Evolutionary conservation across 30 jellyfish, hydroid and myxozoan species (phyloP).

Genomic region (Aurelia sp.): DNA sequence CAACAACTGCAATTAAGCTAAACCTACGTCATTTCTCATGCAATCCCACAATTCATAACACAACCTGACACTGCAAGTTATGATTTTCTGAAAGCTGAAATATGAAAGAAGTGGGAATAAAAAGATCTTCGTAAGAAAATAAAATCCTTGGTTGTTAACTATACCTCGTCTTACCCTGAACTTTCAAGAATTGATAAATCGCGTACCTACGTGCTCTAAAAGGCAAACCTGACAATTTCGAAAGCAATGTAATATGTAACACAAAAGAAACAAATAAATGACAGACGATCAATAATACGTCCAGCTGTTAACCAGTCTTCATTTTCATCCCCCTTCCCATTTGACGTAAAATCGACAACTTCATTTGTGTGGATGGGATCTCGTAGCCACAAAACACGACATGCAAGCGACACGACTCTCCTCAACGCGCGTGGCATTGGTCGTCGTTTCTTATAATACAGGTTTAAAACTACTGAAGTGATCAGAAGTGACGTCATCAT

Average conservation of each 20-base stretch:
- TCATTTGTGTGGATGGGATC: not conserved
- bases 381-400: slow-evolving; percentile 9
- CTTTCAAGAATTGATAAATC: too few relatives aligned
- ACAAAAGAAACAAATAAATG: not conserved
- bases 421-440: slow-evolving; percentile 28
- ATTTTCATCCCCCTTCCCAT: not conserved
- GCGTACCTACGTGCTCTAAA: too few relatives aligned
- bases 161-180: too few relatives aligned
- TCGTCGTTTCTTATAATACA: slow-evolving; percentile 16
- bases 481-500: slow-evolving; percentile 30
- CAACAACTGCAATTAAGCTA: too few relatives aligned
- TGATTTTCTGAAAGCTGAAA: too few relatives aligned
- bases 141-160: too few relatives aligned
- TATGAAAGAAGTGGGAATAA: too few relatives aligned
- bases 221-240: too few relatives aligned
- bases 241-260: not conserved
- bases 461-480: slow-evolving; percentile 8
- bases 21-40: too few relatives aligned
- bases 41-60: too few relatives aligned
- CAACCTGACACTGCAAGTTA: too few relatives aligned
- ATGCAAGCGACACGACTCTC: not conserved
- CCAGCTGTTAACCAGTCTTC: slow-evolving; percentile 9
- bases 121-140: too few relatives aligned
- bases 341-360: not conserved
- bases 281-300: slow-evolving; percentile 8